Base-by-base conservation (phyloP, 2,888 invertebrate genomes). In the Scaptomyza parva region DNA sequence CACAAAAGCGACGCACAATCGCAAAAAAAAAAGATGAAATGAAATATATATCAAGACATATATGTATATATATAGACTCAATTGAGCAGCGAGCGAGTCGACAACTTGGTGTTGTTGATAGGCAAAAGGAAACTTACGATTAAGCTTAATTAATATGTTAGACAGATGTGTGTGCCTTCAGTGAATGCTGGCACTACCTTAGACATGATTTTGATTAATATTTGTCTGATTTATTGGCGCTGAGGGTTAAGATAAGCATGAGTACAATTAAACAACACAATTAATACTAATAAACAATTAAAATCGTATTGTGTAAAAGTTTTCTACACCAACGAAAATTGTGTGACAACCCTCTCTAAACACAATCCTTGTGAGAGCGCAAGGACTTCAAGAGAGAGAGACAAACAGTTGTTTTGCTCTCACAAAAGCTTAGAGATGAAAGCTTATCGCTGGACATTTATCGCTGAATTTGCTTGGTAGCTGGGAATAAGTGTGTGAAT, bases 61-160 rank as follows among this genome's bases (percentile, higher is more conserved):
- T 24, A 24, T 24, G 6, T 24, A 24, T 28, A 30, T 26, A 33
- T 17, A 33, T 26, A 24, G 70, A 77, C 70, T 79, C 76, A 83
- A 83, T 82, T 82, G 76, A 60, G 62, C 50, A 63, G 83, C 53
- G 60, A 63, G 83, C 53, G 60, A 68, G 68, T 68, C 65, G 73
- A 65, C 43, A 66, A 58, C 45, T 54, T 61, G 70, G 60, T 55
- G 58, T 52, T 52, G 57, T 61, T 64, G 74, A 71, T 68, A 53
- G 45, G 72, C 65, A 76, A 78, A 73, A 81, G 88, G 88, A 86
- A 86, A 72, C 78, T 69, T 78, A 37, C 72, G 75, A 77, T 86
- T 88, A 84, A 77, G 76, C 78, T 88, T 86, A 86, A 86, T 86
- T 86, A 86, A 84, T 81, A 76, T 72, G 76, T 52, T 72, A 48